These are phyloP conservation scores for Acromyrmex charruanus DNA, from an alignment of 1,140 invertebrate species.

Conservation along the genomic window DNA sequence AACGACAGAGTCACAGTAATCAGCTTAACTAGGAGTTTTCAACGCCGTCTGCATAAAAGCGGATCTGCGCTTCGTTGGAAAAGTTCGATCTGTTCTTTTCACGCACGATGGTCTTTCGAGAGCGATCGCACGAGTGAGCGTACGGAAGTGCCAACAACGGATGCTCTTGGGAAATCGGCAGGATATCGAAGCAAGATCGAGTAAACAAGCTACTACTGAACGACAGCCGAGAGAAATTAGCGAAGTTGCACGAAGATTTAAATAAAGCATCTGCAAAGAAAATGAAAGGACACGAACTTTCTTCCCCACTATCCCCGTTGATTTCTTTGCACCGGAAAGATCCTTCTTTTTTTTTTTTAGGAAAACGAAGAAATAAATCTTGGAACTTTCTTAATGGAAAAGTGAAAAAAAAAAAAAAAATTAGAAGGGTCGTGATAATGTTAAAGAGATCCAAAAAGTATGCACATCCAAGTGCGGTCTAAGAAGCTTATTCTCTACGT, in stretches of 20 bases:
- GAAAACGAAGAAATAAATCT: slow-evolving; percentile 55
- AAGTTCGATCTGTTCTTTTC: slow-evolving; percentile 36
- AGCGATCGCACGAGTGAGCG: background rate
- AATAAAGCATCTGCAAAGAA: slow-evolving; percentile 50
- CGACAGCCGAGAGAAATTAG: slow-evolving; percentile 41
- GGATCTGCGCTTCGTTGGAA: slow-evolving; percentile 9
- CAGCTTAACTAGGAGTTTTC: slow-evolving; percentile 31
- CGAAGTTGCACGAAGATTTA: slow-evolving; percentile 55
- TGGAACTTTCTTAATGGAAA: slow-evolving; percentile 58
- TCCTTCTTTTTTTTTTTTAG: slow-evolving; percentile 1
- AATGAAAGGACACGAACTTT: slow-evolving; percentile 47
- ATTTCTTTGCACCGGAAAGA: slow-evolving; percentile 9
- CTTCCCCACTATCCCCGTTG: background rate
- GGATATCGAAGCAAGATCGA: slow-evolving; percentile 30
- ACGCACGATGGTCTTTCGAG: slow-evolving; percentile 19
- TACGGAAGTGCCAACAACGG: background rate
- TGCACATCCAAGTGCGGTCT: slow-evolving; percentile 13
- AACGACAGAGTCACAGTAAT: slow-evolving; percentile 9
- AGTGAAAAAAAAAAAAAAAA: slow-evolving; percentile 41
- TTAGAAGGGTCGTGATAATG: slow-evolving; percentile 22
- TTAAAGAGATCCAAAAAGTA: slow-evolving; percentile 43
- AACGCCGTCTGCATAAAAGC: background rate
- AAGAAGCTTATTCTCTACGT: slow-evolving; percentile 29
- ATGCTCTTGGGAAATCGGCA: slow-evolving; percentile 40
- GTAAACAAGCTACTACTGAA: slow-evolving; percentile 55